These are phyloP conservation scores for Harpagifer antarcticus DNA, from an alignment of 2,797 vertebrate genomes.

Conservation along the genomic window DNA sequence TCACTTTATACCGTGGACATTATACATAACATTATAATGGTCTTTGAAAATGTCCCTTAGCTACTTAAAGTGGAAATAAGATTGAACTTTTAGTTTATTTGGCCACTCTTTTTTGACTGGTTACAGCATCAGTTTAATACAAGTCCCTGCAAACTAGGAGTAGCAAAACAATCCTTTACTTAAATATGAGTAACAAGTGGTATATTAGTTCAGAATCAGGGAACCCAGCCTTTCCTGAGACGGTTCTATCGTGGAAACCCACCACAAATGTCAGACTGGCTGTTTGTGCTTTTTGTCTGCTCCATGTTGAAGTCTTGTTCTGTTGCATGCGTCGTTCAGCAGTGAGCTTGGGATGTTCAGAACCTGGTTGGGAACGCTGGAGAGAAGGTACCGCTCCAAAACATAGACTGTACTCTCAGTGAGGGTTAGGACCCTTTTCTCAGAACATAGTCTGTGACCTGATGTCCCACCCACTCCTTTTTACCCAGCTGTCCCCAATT, in stretches of 20 bases:
- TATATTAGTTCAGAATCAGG: not conserved
- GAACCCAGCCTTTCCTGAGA: constrained; percentile 19
- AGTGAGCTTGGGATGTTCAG: constrained; percentile 81
- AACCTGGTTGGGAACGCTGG: constrained; percentile 81
- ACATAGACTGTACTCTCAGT: constrained; percentile 56
- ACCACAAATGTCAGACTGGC: constrained; percentile 50
- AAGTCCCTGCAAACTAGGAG: too few species aligned
- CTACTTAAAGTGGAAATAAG: not conserved
- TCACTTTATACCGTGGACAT: constrained; percentile 10
- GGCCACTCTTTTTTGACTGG: too few species aligned
- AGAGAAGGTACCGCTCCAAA: constrained; percentile 77
- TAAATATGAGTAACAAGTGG: not conserved
- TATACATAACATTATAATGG: too few species aligned
- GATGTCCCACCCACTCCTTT: constrained; percentile 14
- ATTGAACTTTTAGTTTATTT: too few species aligned
- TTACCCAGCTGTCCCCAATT: constrained; percentile 25
- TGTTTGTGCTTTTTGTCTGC: constrained; percentile 69
- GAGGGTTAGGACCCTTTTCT: constrained; percentile 37
- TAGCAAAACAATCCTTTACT: too few species aligned
- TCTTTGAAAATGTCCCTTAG: constrained; percentile 16
- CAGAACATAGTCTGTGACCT: constrained; percentile 32
- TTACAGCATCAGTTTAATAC: too few species aligned
- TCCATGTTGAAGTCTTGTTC: constrained; percentile 73
- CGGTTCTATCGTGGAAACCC: constrained; percentile 17
- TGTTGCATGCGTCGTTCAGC: constrained; percentile 80